These are phyloP conservation scores for Pitta sordida DNA, from an alignment of 2,113 vertebrate species.

Conservation along the genomic window DNA sequence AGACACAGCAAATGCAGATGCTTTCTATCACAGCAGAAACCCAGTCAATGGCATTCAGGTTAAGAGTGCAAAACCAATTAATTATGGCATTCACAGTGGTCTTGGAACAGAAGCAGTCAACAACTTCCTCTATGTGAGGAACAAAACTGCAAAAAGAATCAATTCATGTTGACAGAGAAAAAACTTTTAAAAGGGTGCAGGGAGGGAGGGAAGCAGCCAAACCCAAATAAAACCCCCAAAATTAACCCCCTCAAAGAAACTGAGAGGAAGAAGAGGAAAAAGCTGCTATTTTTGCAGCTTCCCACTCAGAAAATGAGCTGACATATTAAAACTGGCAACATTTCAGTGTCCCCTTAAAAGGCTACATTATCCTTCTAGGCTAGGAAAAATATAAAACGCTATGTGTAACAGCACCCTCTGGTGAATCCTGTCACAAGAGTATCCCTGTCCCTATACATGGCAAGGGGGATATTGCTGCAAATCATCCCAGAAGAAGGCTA, in stretches of 20 bases:
- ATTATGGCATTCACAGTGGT: background rate
- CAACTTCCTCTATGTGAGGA: background rate
- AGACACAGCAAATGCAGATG: background rate
- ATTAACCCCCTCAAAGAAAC: background rate
- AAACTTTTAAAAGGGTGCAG: no score
- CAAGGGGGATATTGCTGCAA: background rate
- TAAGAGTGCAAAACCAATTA: background rate
- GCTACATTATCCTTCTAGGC: background rate
- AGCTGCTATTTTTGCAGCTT: background rate
- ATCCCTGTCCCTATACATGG: background rate
- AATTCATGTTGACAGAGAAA: background rate
- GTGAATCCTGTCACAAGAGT: constrained; percentile 16
- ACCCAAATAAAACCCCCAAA: background rate
- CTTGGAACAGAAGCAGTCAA: background rate
- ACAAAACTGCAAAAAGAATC: background rate
- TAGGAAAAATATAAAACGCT: background rate
- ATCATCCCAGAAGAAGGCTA: background rate
- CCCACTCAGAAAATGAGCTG: background rate
- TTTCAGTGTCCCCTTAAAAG: constrained; percentile 31
- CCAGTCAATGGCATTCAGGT: background rate
- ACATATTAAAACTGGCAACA: background rate
- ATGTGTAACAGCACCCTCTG: constrained; percentile 55
- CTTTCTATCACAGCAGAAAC: background rate
- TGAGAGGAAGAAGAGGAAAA: background rate
- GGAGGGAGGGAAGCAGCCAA: background rate